Base-by-base conservation (phyloP, 2,113 vertebrate species). In the Rhinoderma darwinii region DNA sequence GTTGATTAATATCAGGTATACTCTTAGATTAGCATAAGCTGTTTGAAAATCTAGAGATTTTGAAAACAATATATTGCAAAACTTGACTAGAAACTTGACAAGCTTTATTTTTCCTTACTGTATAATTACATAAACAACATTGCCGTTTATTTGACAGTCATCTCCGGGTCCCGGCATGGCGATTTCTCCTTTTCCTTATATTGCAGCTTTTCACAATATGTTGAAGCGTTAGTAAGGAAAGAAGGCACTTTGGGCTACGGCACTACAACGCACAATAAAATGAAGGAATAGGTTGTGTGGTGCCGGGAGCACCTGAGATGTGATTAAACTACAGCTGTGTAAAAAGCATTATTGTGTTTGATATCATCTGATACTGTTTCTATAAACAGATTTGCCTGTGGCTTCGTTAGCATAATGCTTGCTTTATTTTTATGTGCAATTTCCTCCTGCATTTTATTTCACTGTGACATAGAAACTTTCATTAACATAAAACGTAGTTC, bases 321-420 rank as follows among this genome's bases (percentile, higher is more conserved):
- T 82, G 86, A 87, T 87, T 87, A 87, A 87, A 87, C 78, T 87
- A 75, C 86, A 87, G 86, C 86, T 87, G 86, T 82, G 81, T 80
- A 87, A 86, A 87, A 50, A 75, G 79, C 78, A 61, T 87, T 87
- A 87, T 75, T 87, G 86, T 82, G 79, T 87, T 87, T 87, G 86
- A 87, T 87, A 82, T 74, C 39, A 50, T 82, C 74, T 73, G 86
- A 87, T 82, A 82, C 70, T 82, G 70, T 82, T 82, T 82, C 86
- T 63, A 87, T 87, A 82, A 87, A 87, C 86, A 87, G 86, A 82
- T 82, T 87, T 82, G 86, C 86, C 86, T 37, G 68, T 75, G 79
- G 86, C 78, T 82, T 87, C 68, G 78, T 87, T 87, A 82, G 86
- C 86, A 87, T 87, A 87, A 87, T 87, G 86, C 68, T 82, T 56